phyloP scores from a whole-genome alignment of 2,888 invertebrate genomes.

The Lasioglossum morio region DNA sequence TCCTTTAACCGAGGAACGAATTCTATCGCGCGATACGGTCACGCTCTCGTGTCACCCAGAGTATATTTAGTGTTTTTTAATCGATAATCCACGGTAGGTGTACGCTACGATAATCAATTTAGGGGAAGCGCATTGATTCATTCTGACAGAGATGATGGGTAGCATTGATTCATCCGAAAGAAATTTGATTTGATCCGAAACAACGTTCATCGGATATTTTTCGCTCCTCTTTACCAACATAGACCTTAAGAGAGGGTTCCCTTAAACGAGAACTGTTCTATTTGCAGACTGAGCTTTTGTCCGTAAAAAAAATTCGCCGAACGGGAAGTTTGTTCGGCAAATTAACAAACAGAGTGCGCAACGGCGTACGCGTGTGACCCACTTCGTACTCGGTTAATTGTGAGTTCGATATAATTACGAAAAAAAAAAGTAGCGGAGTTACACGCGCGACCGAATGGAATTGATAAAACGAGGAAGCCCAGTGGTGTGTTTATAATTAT shows the following conservation, averaged over 20 bases:
- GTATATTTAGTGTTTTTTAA: background rate
- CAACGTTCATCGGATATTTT: background rate
- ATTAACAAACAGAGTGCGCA: background rate
- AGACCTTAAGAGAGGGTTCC: background rate
- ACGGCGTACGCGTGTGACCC: background rate
- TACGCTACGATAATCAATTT: background rate
- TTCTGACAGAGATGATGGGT: background rate
- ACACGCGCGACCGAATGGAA: background rate
- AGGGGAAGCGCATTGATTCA: background rate
- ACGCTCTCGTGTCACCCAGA: background rate
- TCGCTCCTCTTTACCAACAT: background rate
- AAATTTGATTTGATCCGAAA: background rate
- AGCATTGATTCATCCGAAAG: too few species aligned
- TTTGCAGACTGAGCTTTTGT: background rate
- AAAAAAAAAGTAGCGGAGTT: background rate
- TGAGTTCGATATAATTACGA: background rate
- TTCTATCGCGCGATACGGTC: background rate
- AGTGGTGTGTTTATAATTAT: slow-evolving; percentile 3
- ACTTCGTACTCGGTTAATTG: background rate
- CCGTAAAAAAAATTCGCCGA: background rate
- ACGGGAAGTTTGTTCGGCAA: background rate
- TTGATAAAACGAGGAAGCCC: slow-evolving; percentile 4
- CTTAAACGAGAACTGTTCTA: background rate
- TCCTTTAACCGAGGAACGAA: background rate
- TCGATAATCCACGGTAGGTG: background rate